A percentile compares a stretch with the other conserved stretches of the same genome.
Evolutionary conservation across 2,888 invertebrate species (phyloP).

Genomic region (Drosophila atroscutellata): DNA sequence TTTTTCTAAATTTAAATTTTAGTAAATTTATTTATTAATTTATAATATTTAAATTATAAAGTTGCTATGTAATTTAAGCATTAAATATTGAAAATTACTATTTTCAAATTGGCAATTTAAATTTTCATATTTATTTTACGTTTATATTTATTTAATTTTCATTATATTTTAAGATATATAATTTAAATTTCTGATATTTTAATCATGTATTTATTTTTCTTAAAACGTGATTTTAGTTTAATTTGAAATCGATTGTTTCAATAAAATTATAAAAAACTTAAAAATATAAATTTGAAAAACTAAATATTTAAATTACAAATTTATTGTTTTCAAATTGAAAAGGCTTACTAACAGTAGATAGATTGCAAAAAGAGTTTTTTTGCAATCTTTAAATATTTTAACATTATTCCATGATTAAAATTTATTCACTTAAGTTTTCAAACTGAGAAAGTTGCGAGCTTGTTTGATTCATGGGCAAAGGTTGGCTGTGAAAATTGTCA

Average conservation of each 20-base stretch:
- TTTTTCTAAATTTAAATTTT: too few relatives aligned
- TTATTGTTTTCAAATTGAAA: background rate
- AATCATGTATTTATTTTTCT: fast-evolving
- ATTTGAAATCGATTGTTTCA: background rate
- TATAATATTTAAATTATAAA: too few relatives aligned
- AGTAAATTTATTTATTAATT: background rate
- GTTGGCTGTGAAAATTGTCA: background rate
- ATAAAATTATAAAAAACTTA: background rate
- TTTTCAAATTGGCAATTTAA: background rate
- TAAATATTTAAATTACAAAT: background rate
- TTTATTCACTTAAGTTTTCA: background rate
- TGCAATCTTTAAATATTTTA: background rate
- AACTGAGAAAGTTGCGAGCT: background rate
- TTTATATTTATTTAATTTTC: background rate
- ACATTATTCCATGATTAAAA: background rate
- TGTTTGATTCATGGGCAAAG: background rate
- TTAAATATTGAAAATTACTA: background rate
- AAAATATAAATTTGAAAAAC: background rate
- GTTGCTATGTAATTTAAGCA: background rate
- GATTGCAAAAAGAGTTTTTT: fast-evolving
- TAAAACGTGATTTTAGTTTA: background rate
- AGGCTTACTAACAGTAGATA: fast-evolving
- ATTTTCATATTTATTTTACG: background rate
- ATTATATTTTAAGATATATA: background rate
- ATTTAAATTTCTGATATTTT: background rate